These are phyloP conservation scores for Lasioglossum figueresi DNA, from an alignment of 2,888 invertebrate species.

Conservation along the genomic window DNA sequence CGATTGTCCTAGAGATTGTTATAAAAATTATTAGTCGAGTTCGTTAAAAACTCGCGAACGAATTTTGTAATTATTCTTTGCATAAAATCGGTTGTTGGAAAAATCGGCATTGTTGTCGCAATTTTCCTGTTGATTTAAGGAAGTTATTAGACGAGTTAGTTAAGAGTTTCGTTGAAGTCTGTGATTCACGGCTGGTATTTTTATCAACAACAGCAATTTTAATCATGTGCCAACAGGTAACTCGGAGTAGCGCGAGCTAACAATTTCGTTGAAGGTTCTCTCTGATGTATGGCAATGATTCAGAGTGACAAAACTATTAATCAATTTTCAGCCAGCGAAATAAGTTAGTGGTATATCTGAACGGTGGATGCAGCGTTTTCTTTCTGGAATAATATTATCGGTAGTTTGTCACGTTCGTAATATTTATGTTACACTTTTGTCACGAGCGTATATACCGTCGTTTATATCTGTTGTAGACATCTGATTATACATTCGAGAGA, in stretches of 20 bases:
- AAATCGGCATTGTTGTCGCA: background rate
- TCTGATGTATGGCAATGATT: constrained; percentile 1
- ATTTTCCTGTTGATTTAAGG: background rate
- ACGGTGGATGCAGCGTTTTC: background rate
- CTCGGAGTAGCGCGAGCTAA: background rate
- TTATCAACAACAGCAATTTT: background rate
- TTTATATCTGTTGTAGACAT: constrained; percentile 16
- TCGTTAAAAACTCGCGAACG: background rate
- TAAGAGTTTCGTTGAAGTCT: background rate
- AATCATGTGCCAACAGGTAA: constrained; percentile 3
- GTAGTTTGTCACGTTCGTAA: background rate
- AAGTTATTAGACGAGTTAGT: constrained; percentile 1
- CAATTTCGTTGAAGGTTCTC: background rate
- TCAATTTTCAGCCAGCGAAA: background rate
- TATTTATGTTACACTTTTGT: constrained; percentile 13
- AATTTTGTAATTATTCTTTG: background rate
- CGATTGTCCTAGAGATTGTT: background rate
- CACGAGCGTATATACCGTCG: background rate
- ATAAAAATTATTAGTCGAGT: too few relatives aligned
- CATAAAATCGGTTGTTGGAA: background rate
- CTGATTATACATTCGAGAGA: constrained; percentile 4
- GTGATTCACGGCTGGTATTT: background rate
- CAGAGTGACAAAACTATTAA: constrained; percentile 5
- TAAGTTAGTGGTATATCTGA: background rate
- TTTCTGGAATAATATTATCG: background rate